Percentiles rank a stretch among this genome's conserved stretches.
Conservation (phyloP, 1,140 invertebrate species). For the Leptoteleia sp. region DNA sequence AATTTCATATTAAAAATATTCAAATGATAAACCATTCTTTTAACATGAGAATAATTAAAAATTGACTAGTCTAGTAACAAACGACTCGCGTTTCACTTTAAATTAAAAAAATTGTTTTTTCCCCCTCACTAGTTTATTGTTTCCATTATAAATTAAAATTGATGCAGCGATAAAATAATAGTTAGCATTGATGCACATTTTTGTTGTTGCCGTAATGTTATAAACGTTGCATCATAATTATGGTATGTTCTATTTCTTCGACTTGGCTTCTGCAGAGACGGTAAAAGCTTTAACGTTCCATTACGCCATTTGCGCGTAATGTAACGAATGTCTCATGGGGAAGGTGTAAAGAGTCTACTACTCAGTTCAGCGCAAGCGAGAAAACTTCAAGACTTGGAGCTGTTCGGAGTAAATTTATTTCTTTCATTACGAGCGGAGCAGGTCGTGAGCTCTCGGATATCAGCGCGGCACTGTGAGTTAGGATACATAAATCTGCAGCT, state of each 20-base stretch:
- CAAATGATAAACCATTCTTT: no score
- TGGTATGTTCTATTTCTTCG: conserved; percentile 63
- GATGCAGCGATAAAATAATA: conserved; percentile 2
- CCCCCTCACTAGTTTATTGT: no score
- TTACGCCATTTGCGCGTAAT: conserved; percentile 72
- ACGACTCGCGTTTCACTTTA: no score
- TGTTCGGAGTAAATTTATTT: conserved; percentile 80
- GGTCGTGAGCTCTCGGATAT: conserved; percentile 81
- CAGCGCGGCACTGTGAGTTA: conserved; percentile 79
- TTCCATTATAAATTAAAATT: no score
- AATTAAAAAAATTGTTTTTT: no score
- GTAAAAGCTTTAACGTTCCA: conserved; percentile 72
- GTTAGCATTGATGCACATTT: conserved; percentile 35
- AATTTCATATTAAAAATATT: no score
- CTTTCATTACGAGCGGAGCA: conserved; percentile 81
- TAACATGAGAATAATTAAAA: no score
- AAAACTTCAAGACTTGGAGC: conserved; percentile 64
- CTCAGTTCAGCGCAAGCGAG: conserved; percentile 55
- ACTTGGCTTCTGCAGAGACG: conserved; percentile 55
- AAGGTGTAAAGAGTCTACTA: conserved; percentile 70
- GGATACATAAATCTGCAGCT: conserved; percentile 80
- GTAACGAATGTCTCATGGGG: conserved; percentile 71
- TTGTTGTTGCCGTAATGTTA: conserved; percentile 23
- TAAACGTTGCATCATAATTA: conserved; percentile 60
- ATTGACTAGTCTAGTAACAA: no score